phyloP scores from a whole-genome alignment of 2,888 invertebrate species.

The Drosophila lacicola region DNA sequence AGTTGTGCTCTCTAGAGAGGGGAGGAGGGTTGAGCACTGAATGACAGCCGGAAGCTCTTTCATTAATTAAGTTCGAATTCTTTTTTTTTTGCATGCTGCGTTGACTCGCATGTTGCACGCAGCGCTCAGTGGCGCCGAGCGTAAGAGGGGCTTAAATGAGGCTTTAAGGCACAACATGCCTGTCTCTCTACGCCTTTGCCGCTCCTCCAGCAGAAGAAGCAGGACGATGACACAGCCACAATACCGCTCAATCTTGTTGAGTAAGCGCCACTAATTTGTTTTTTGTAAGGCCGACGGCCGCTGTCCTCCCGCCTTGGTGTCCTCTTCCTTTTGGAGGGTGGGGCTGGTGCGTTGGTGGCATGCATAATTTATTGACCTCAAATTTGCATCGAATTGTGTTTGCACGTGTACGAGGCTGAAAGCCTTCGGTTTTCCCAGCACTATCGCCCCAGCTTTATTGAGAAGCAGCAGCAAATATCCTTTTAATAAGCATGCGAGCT shows the following conservation, averaged over 20 bases:
- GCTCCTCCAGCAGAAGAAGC: conserved; percentile 1
- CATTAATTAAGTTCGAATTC: conserved; percentile 73
- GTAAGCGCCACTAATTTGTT: conserved; percentile 79
- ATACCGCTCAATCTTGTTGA: conserved; percentile 75
- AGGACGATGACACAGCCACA: conserved; percentile 66
- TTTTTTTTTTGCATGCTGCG: conserved; percentile 23
- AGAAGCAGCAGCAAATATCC: conserved; percentile 52
- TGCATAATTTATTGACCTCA: conserved; percentile 77
- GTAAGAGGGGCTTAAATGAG: conserved; percentile 3
- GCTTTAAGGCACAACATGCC: neutral
- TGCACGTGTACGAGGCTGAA: conserved; percentile 38
- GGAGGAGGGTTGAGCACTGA: conserved; percentile 7
- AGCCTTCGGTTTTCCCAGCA: conserved; percentile 1
- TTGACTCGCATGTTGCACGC: conserved; percentile 25
- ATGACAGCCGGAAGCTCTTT: conserved; percentile 46
- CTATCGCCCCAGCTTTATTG: conserved; percentile 5
- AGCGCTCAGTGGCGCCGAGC: conserved; percentile 10
- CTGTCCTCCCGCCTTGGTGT: neutral
- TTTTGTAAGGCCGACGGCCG: conserved; percentile 49
- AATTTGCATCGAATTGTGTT: conserved; percentile 54
- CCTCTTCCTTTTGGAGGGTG: neutral
- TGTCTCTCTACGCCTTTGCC: conserved; percentile 11
- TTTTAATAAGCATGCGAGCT: conserved; percentile 53
- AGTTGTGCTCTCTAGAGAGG: conserved; percentile 21
- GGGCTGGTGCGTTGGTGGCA: conserved; percentile 41